Evolutionary conservation across 1,140 invertebrate species (phyloP), one percentile per base, ranked within the genome.

Genomic region (Sycophila sp.): DNA sequence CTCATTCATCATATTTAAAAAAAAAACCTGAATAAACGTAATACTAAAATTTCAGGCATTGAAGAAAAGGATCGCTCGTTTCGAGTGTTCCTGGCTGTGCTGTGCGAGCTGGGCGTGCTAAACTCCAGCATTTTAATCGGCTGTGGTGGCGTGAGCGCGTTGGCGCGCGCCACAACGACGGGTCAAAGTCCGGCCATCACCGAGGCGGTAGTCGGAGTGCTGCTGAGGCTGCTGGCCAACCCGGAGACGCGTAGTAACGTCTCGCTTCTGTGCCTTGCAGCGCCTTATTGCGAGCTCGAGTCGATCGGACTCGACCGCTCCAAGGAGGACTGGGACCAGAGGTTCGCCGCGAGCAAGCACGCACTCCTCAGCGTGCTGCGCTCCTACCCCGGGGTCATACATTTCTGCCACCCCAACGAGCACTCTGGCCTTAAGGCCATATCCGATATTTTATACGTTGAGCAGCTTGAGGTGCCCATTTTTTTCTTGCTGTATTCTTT

Each of bases 271-370:
- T 92, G 91, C 79, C 87, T 98, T 4, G 92, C 96, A 45, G 94
- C 95, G 1, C 95, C 96, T 2, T 97, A 97, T 77, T 97, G 95
- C 76, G 96, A 98, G 86, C 92, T 95, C 76, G 94, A 97, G 78
- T 94, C 89, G 82, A 90, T 81, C 82, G 90, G 76, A 82, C 88
- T 73, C 84, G 90, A 75, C 84, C 87, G 86, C 86, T 88, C 79
- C 78, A 89, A 80, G 87, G 94, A 96, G 73, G 94, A 95, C 73
- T 88, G 92, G 51, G 93, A 96, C 74, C 87, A 93, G 72, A 89
- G 93, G 69, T 94, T 96, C 78, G 91, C 91, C 15, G 94, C 94
- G 69, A 94, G 94, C 74, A 92, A 94, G 60, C 85, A 94, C 69
- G 95, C 96, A 3, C 79, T 98, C 24, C 83, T 97, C 22, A 94